phyloP scores from a whole-genome alignment of 2,888 invertebrate genomes.

The Cremastinae sp. region DNA sequence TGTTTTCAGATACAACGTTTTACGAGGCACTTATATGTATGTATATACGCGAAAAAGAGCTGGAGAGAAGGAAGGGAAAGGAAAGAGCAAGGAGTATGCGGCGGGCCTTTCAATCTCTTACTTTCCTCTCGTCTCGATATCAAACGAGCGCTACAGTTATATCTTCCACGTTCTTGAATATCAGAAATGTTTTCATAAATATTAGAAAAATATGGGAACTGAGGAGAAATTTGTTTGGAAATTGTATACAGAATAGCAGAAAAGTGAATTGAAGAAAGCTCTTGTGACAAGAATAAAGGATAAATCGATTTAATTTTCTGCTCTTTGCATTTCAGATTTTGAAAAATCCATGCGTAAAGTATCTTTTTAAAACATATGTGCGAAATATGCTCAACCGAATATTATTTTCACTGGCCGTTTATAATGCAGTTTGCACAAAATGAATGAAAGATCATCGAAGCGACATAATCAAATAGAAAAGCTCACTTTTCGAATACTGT shows the following conservation, averaged over 20 bases:
- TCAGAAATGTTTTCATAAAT: conserved; percentile 42
- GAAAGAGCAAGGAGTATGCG: not conserved
- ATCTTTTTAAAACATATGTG: no score
- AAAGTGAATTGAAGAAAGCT: conserved; percentile 16
- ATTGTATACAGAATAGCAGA: conserved; percentile 22
- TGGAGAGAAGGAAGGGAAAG: not conserved
- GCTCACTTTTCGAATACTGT: conserved; percentile 1
- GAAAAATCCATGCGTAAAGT: no score
- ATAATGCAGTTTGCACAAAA: conserved; percentile 8
- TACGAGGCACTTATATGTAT: conserved; percentile 43
- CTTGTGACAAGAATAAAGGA: conserved; percentile 1
- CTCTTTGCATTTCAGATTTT: no score
- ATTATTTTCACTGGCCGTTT: no score
- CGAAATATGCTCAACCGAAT: no score
- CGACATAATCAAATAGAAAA: conserved; percentile 16
- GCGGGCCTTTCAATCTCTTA: conserved; percentile 42
- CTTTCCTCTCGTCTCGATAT: conserved; percentile 48
- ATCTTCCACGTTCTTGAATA: conserved; percentile 40
- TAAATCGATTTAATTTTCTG: conserved; percentile 12
- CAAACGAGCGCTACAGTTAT: conserved; percentile 43
- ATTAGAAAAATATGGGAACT: conserved; percentile 18
- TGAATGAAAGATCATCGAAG: conserved; percentile 7
- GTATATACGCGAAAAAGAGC: conserved; percentile 14
- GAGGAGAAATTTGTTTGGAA: not conserved
- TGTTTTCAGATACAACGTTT: conserved; percentile 59